Conservation (phyloP, 2,888 invertebrate species). For the Rotaria sp. region DNA sequence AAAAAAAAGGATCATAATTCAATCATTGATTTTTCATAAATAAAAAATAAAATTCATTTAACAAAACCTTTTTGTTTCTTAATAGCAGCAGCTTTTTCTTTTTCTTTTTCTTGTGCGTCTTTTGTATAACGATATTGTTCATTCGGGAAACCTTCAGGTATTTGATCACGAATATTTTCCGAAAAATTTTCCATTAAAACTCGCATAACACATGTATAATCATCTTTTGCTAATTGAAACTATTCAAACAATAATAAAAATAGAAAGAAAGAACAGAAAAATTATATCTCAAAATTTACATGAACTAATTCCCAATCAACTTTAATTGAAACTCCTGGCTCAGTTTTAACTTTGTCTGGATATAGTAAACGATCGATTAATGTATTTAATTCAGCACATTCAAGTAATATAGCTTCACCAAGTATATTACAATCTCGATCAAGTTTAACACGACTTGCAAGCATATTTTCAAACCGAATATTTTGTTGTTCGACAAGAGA, state of each 20-base stretch:
- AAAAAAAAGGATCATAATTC: not conserved
- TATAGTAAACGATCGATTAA: conserved; percentile 25
- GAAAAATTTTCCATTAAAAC: conserved; percentile 23
- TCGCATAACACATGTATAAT: conserved; percentile 17
- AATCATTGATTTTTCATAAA: too few relatives aligned
- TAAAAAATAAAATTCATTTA: not conserved
- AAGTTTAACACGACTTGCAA: conserved; percentile 28
- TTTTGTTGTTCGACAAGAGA: conserved; percentile 31
- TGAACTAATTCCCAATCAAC: not conserved
- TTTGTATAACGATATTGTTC: not conserved
- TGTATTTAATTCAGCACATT: conserved; percentile 33
- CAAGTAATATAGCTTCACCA: conserved; percentile 31
- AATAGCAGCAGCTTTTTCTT: not conserved
- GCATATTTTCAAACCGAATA: conserved; percentile 29
- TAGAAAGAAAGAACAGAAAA: not conserved
- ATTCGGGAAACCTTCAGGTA: not conserved
- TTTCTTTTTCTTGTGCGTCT: not conserved
- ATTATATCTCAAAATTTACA: not conserved
- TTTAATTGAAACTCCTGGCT: not conserved
- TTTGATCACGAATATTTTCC: conserved; percentile 23
- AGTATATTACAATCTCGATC: conserved; percentile 12
- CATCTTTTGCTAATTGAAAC: conserved; percentile 12
- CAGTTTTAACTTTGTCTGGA: conserved; percentile 20
- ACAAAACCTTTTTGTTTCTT: not conserved
- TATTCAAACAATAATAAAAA: not conserved